Base-by-base conservation (phyloP, 2,888 invertebrate species). In the Nasonia oneida region DNA sequence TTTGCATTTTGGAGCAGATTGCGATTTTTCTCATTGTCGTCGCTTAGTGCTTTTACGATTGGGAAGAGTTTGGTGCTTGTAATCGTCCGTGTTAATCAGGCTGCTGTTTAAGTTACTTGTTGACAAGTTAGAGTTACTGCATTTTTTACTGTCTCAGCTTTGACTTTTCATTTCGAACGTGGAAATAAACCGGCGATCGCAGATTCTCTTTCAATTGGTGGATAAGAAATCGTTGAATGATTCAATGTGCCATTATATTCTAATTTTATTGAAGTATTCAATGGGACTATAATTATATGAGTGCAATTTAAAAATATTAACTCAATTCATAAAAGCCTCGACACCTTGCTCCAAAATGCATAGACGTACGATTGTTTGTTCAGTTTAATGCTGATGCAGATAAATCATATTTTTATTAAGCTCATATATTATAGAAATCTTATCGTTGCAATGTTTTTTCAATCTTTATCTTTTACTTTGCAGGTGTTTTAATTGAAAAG, bases 391-490 rank as follows among this genome's bases (percentile, higher is more conserved):
- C 23, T 47, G 2, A 37, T 64, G n/a, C 14, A 80, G 75, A 84
- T 80, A 84, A 80, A 79, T 73, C 53, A 61, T 47, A 47, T 64
- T 23, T 78, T 50, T 18, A 53, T 79, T 64, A 53, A 75, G 80
- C 29, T 73, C 23, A 61, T 74, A 42, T 39, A 70, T 70, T 64
- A 12, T 78, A 50, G 5, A 84, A 81, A 57, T 81, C 64, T 82
- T 53, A 82, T 85, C 73, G 73, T 12, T 23, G 53, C 61, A 29
- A 71, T 57, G n/a, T 29, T 80, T 76, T 84, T 81, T 86, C 70
- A 75, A 79, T 39, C 8, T 70, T 86, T 81, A 73, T 84, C 50
- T 80, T 81, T 78, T 39, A 82, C 71, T 86, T 73, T 81, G 29
- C 77, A 86, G 86, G 81, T 86, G 14, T 70, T 57, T 61, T 5